phyloP scores from a whole-genome alignment of 92 coral and sea anemone genomes.

The Diadumene lineata region DNA sequence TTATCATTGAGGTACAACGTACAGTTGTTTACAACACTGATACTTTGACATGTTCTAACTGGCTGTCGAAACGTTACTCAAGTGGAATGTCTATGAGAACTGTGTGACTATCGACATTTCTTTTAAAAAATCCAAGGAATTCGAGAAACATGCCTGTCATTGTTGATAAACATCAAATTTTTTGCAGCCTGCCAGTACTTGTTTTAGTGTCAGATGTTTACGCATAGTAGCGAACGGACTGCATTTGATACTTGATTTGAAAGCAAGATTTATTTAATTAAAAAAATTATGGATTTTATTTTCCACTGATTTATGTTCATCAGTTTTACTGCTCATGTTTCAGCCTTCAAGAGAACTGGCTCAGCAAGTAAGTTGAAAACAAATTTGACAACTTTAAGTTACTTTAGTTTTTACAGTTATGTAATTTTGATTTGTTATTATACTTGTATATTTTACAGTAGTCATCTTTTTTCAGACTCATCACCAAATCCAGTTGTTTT shows the following conservation, averaged over 20 bases:
- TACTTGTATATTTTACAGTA: neutral
- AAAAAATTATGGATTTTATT: neutral
- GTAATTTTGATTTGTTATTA: neutral
- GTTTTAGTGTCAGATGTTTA: too few species aligned
- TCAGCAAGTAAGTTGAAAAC: conserved; percentile 67
- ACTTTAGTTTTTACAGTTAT: neutral
- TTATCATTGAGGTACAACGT: conserved; percentile 76
- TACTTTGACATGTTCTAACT: neutral
- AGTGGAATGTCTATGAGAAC: neutral
- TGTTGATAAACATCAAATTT: too few species aligned
- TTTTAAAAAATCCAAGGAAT: too few species aligned
- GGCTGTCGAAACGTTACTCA: neutral
- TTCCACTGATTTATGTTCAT: neutral
- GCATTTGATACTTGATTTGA: too few species aligned
- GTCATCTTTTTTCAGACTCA: conserved; percentile 59
- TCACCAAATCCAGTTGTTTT: conserved; percentile 72
- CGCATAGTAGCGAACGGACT: too few species aligned
- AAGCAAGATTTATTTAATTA: neutral
- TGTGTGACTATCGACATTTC: too few species aligned
- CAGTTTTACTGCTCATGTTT: conserved; percentile 4
- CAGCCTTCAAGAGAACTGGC: conserved; percentile 98
- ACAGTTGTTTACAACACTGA: neutral
- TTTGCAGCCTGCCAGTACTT: too few species aligned
- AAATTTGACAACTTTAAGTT: neutral
- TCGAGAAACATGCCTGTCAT: too few species aligned